Percentiles rank a stretch among this genome's conserved stretches.
Conservation (phyloP, 2,797 vertebrate genomes). For the Merluccius polli region DNA sequence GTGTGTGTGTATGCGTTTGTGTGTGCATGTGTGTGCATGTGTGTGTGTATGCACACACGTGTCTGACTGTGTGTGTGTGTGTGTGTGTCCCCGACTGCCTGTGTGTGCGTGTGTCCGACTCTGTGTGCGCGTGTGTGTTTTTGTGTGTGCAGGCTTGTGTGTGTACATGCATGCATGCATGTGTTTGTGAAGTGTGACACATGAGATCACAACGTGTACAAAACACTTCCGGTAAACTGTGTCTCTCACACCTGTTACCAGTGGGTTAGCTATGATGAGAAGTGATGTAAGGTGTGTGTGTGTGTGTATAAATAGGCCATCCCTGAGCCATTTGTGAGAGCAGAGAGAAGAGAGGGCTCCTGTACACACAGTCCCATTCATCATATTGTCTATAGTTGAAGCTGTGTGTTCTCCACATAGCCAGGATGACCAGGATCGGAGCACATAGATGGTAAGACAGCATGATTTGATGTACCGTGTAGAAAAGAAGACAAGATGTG, state of each 20-base stretch:
- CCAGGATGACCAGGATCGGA: conserved; percentile 21
- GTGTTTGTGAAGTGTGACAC: conserved; percentile 14
- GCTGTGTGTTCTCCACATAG: conserved; percentile 6
- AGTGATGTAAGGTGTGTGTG: conserved; percentile 33
- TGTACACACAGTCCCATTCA: conserved; percentile 12
- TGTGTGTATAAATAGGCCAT: conserved; percentile 18
- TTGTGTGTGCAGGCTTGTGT: background rate
- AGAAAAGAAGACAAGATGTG: background rate
- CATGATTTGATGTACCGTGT: background rate
- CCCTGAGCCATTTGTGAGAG: conserved; percentile 14
- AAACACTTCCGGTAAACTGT: conserved; percentile 31
- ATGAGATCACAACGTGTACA: conserved; percentile 6
- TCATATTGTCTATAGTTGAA: conserved; percentile 28
- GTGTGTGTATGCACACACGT: conserved; percentile 24
- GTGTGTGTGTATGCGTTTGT: background rate
- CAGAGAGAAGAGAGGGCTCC: background rate
- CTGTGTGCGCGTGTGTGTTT: conserved; percentile 7
- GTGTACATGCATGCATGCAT: background rate
- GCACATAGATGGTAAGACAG: conserved; percentile 48
- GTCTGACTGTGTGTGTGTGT: conserved; percentile 16
- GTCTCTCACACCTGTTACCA: conserved; percentile 29
- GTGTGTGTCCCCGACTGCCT: conserved; percentile 8
- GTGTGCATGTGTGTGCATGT: background rate
- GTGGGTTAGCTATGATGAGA: conserved; percentile 41
- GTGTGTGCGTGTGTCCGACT: conserved; percentile 2